phyloP scores from a whole-genome alignment of 2,888 invertebrate species.

The Tenthredo livida region DNA sequence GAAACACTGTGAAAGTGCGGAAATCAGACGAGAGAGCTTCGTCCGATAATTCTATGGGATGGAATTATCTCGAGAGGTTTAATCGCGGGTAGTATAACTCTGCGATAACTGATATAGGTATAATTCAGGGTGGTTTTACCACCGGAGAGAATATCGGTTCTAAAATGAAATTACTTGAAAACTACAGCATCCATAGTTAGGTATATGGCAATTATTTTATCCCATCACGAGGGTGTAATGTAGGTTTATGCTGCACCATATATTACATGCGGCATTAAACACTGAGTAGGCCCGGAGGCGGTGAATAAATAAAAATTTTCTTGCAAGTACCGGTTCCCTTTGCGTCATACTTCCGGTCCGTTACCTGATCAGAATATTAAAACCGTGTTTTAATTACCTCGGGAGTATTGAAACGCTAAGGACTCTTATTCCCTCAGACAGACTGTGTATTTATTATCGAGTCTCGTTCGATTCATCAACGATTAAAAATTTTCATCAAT shows the following conservation, averaged over 20 bases:
- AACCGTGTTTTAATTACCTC: neutral
- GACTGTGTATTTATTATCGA: neutral
- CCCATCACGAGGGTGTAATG: neutral
- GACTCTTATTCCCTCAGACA: neutral
- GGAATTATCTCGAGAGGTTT: neutral
- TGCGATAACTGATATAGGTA: neutral
- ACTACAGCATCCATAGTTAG: neutral
- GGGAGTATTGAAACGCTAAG: neutral
- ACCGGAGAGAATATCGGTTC: neutral
- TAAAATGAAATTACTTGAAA: neutral
- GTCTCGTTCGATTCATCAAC: neutral
- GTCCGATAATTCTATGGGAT: neutral
- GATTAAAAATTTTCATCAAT: neutral
- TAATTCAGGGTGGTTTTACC: neutral
- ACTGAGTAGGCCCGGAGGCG: neutral
- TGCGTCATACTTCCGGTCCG: conserved; percentile 36
- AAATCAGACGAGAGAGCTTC: neutral
- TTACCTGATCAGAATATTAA: conserved; percentile 30
- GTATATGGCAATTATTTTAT: neutral
- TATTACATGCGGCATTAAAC: neutral
- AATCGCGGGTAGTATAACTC: neutral
- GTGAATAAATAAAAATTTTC: conserved; percentile 1
- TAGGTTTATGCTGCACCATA: conserved; percentile 8
- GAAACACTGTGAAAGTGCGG: neutral
- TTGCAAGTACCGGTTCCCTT: conserved; percentile 24